Base-by-base conservation (phyloP, 1,140 invertebrate species). In the Drosophila littoralis region DNA sequence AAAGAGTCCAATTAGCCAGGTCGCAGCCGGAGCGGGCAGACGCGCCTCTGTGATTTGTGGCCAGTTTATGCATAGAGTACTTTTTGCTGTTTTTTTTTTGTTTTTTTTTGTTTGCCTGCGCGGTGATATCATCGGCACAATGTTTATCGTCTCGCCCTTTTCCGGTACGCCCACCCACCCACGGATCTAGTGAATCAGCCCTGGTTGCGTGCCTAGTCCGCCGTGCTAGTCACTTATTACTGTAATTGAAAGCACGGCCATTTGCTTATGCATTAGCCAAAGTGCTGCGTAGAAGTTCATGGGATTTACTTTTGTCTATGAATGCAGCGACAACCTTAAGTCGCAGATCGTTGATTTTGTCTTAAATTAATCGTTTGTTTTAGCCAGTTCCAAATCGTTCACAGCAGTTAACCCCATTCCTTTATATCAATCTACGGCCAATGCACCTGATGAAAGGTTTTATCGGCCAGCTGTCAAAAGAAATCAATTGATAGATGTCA, bases 101-200 rank as follows among this genome's bases (percentile, higher is more conserved):
- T 42, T 17, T 28, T 28, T 28, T 28, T 28, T 5, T 28, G 4
- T 28, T 46, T 40, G 67, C 33, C 60, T 43, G 50, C 45, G 36
- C 55, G 35, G 70, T 85, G 82, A 86, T 86, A 86, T 88, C 82
- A 86, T 79, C 82, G 65, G 50, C 42, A 42, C 40, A 67, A 52
- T 84, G 64, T 73, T 77, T 72, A 79, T 51, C 42, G 61, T 51
- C 51, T 43, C 77, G 76, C 77, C 74, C 65, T 64, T 28, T 28
- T 28, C 22, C 22, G 22, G 22, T 36, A 60, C n/a, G 54, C 61
- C 54, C 40, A 22, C 32, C 51, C 51, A 35, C 22, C 9, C 10
- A 17, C 22, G 15, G 6, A 22, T 10, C 33, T 42, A 65, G 36
- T 69, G 71, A 74, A 69, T 74, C 71, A 69, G 58, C 50, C 40